Percentiles rank a stretch among this genome's conserved stretches.
These are phyloP conservation scores for Diadema setosum DNA, from an alignment of 35 echinoderm and acorn worm genomes.

Conservation along the genomic window DNA sequence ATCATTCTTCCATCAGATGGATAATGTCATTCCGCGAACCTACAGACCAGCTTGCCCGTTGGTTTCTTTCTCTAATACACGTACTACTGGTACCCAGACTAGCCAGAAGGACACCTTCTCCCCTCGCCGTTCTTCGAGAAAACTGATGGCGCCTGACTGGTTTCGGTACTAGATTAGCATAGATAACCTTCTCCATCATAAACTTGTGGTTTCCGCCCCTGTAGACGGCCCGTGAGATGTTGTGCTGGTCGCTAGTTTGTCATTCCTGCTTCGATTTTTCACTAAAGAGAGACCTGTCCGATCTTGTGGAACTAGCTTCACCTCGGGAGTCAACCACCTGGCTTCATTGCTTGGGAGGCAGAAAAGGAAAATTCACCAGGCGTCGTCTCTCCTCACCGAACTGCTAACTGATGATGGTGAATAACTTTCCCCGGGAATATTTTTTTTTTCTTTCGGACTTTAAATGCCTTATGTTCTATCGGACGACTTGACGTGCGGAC, in stretches of 20 bases:
- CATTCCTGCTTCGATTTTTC: neutral
- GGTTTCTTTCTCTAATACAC: neutral
- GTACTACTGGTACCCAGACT: neutral
- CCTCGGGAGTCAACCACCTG: neutral
- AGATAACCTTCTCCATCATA: too few species aligned
- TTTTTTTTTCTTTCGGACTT: neutral
- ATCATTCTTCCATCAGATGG: slow-evolving; percentile 39
- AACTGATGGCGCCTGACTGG: too few species aligned
- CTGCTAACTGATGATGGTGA: neutral
- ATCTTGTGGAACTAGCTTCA: neutral
- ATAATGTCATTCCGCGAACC: slow-evolving; percentile 18
- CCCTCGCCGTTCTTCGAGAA: neutral
- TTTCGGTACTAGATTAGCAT: too few species aligned
- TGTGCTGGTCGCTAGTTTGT: neutral
- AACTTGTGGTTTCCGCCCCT: too few species aligned
- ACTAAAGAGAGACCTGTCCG: neutral
- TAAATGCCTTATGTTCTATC: neutral
- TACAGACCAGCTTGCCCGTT: slow-evolving; percentile 15
- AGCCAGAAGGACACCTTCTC: neutral
- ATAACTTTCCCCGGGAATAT: neutral
- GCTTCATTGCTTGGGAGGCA: neutral
- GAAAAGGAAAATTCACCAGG: neutral
- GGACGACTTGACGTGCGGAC: neutral
- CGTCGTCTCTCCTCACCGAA: neutral
- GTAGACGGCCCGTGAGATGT: too few species aligned